Conservation (phyloP, 2,888 invertebrate genomes). For the Cactoblastis cactorum region DNA sequence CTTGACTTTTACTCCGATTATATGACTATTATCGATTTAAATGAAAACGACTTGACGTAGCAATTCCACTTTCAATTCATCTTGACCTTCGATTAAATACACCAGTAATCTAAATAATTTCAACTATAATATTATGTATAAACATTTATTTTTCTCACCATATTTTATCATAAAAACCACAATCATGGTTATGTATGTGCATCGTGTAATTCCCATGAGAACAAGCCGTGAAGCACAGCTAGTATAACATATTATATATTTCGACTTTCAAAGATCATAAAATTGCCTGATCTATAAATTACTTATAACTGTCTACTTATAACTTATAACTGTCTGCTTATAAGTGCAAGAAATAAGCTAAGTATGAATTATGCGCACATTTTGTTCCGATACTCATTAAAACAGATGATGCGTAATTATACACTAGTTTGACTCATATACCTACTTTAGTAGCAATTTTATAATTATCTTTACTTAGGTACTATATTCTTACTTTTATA, state of each 20-base stretch:
- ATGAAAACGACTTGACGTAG: slow-evolving; percentile 24
- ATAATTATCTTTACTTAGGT: not conserved
- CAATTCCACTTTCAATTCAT: slow-evolving; percentile 29
- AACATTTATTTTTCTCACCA: too few relatives aligned
- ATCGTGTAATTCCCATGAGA: too few relatives aligned
- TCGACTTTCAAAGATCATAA: too few relatives aligned
- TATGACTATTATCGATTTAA: slow-evolving; percentile 20
- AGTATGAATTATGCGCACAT: slow-evolving; percentile 1
- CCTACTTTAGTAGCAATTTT: slow-evolving; percentile 1
- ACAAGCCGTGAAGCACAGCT: too few relatives aligned
- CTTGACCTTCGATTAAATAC: slow-evolving; percentile 13
- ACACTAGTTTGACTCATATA: not conserved
- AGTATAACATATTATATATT: too few relatives aligned
- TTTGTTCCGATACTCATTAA: slow-evolving; percentile 8
- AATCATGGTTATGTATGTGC: too few relatives aligned
- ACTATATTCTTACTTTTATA: not conserved
- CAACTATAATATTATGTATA: too few relatives aligned
- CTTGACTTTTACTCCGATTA: slow-evolving; percentile 21
- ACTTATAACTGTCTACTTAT: not conserved
- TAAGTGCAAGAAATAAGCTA: not conserved
- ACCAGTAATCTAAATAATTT: not conserved
- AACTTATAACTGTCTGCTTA: not conserved
- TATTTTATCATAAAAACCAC: too few relatives aligned
- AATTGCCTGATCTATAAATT: slow-evolving; percentile 6
- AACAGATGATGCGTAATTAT: slow-evolving; percentile 10